Base-by-base conservation (phyloP, 1,140 invertebrate species). In the Amyelois transitella region DNA sequence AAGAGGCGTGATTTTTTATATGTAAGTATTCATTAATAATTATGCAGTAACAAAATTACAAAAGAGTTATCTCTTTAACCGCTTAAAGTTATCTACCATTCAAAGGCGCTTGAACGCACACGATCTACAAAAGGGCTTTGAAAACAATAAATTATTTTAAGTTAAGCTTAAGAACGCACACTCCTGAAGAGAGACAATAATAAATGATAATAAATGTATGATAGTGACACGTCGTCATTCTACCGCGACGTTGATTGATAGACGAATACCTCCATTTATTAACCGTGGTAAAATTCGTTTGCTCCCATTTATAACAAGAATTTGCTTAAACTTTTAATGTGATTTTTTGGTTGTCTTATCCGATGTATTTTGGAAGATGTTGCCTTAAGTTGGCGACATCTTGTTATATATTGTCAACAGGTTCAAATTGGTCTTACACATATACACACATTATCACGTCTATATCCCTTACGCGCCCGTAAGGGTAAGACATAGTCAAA, bases 161-260 rank as follows among this genome's bases (percentile, higher is more conserved):
- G 32, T n/a, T 4, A 14, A 38, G 32, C 32, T 38, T 38, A 38
- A 38, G 32, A 38, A 14, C 32, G n/a, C 32, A 38, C 32, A 38
- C 32, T 38, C 6, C 12, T 14, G 32, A 38, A 14, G 32, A 14
- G 32, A 38, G 32, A 38, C 32, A 38, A 38, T 38, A 38, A 38
- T 38, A 38, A 38, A 38, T 38, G 45, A 77, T 70, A 77, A 77
- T 77, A 74, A 77, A 77, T 75, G 65, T 72, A 64, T 66, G 64
- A 44, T 51, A 51, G 63, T 60, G 77, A 81, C 72, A 66, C 67
- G 62, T 69, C 75, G 66, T 81, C 67, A 79, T 81, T 73, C 73
- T 68, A 73, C 73, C 71, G 61, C 53, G 75, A 78, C 76, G 69
- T 77, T 74, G 79, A 79, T 78, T 68, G 75, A 82, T 79, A 68